Evolutionary conservation across 2,113 vertebrate species (phyloP).

Genomic region (Electrona antarctica): DNA sequence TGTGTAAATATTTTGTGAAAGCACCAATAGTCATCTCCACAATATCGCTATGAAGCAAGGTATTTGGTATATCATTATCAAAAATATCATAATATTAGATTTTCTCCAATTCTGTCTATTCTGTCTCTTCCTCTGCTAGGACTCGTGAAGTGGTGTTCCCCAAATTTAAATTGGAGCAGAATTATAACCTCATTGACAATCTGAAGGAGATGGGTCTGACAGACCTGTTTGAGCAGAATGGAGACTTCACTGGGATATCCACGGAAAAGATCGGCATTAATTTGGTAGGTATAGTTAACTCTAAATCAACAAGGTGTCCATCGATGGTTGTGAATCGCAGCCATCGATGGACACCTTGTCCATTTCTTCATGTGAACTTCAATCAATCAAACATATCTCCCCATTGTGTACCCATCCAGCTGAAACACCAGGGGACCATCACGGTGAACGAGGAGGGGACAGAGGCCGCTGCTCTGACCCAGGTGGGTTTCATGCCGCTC

Average conservation of each 20-base stretch:
- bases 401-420: conserved; percentile 70
- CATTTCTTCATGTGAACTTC: not conserved
- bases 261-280: conserved; percentile 85
- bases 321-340: too few relatives aligned
- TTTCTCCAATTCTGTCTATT: not conserved
- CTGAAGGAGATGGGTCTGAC: conserved; percentile 89
- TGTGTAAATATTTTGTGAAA: too few relatives aligned
- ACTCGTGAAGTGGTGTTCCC: conserved; percentile 92
- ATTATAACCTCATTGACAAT: conserved; percentile 87
- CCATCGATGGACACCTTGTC: not conserved
- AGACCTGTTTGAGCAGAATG: conserved; percentile 82
- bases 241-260: conserved; percentile 87
- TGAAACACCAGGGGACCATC: conserved; percentile 93
- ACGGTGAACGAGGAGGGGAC: conserved; percentile 97
- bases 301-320: not conserved
- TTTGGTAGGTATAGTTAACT: conserved; percentile 78
- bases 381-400: not conserved
- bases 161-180: conserved; percentile 93
- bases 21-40: too few relatives aligned
- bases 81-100: too few relatives aligned
- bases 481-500: conserved; percentile 94
- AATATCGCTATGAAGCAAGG: too few relatives aligned
- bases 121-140: conserved; percentile 65
- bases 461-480: conserved; percentile 88
- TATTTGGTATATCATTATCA: too few relatives aligned